Evolutionary conservation across 2,888 invertebrate species (phyloP).

Genomic region (Mactromeris polynyma): DNA sequence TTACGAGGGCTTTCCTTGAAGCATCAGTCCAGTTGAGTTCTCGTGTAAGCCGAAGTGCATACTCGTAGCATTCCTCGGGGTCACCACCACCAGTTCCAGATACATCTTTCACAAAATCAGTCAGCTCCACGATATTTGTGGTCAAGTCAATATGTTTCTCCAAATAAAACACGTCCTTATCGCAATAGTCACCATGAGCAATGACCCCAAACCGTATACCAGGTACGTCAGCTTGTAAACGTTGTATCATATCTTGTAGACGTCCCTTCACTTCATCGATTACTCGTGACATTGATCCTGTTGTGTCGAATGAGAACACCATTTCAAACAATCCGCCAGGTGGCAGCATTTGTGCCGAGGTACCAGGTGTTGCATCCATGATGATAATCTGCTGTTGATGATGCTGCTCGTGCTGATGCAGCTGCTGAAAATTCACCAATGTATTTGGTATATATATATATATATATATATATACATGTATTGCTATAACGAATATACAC

Average conservation of each 20-base stretch:
- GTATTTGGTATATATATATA: not conserved
- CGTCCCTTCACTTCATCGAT: slow-evolving; percentile 80
- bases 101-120: slow-evolving; percentile 77
- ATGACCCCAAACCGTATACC: slow-evolving; percentile 82
- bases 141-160: slow-evolving; percentile 82
- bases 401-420: not conserved
- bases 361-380: slow-evolving; percentile 19
- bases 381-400: not conserved
- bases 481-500: too few species aligned
- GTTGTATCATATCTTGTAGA: slow-evolving; percentile 82
- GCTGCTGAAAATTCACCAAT: not conserved
- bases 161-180: slow-evolving; percentile 79
- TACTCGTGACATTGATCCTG: slow-evolving; percentile 82
- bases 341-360: slow-evolving; percentile 49
- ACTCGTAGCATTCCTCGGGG: slow-evolving; percentile 84
- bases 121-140: slow-evolving; percentile 75
- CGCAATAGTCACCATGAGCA: slow-evolving; percentile 86
- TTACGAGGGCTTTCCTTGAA: slow-evolving; percentile 80
- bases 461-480: not conserved
- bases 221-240: slow-evolving; percentile 84
- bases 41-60: slow-evolving; percentile 79
- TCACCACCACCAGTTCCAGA: slow-evolving; percentile 84
- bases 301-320: slow-evolving; percentile 83
- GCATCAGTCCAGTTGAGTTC: slow-evolving; percentile 78
- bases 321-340: slow-evolving; percentile 79